Conservation (phyloP, 1,140 invertebrate genomes). For the Centruroides vittatus region DNA sequence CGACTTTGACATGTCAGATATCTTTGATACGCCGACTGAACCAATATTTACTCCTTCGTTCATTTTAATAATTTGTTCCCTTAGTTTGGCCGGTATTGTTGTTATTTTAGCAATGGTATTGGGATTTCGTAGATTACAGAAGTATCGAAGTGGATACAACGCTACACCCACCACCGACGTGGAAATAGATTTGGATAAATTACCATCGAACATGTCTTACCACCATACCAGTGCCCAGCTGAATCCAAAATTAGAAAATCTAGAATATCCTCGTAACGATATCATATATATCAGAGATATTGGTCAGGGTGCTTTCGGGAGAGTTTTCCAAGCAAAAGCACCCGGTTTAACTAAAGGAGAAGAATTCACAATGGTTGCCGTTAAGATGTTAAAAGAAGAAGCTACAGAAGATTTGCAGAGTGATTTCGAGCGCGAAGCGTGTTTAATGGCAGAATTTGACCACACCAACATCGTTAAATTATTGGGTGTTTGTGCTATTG, state of each 20-base stretch:
- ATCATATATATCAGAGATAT: conserved; percentile 87
- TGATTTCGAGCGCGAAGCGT: conserved; percentile 90
- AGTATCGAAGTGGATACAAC: conserved; percentile 44
- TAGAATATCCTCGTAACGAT: conserved; percentile 90
- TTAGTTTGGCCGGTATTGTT: conserved; percentile 9
- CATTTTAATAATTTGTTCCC: conserved; percentile 48
- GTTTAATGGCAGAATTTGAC: conserved; percentile 78
- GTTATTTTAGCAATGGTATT: conserved; percentile 8
- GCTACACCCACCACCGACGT: conserved; percentile 41
- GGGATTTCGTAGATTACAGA: conserved; percentile 8
- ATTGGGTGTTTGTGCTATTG: conserved; percentile 77
- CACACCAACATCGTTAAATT: conserved; percentile 87
- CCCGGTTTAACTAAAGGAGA: conserved; percentile 66
- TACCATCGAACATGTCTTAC: conserved; percentile 74
- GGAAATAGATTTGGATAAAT: conserved; percentile 73
- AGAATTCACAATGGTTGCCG: conserved; percentile 83
- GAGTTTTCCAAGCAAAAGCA: conserved; percentile 86
- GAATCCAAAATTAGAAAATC: conserved; percentile 81
- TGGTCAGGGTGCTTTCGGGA: conserved; percentile 88
- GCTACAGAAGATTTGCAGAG: conserved; percentile 79
- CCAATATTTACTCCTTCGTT: conserved; percentile 56
- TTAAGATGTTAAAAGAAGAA: conserved; percentile 96
- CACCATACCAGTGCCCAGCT: conserved; percentile 63
- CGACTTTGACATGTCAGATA: conserved; percentile 11
- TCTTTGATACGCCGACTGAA: conserved; percentile 12